Base-by-base conservation (phyloP, 2,797 vertebrate genomes). In the Falco biarmicus region DNA sequence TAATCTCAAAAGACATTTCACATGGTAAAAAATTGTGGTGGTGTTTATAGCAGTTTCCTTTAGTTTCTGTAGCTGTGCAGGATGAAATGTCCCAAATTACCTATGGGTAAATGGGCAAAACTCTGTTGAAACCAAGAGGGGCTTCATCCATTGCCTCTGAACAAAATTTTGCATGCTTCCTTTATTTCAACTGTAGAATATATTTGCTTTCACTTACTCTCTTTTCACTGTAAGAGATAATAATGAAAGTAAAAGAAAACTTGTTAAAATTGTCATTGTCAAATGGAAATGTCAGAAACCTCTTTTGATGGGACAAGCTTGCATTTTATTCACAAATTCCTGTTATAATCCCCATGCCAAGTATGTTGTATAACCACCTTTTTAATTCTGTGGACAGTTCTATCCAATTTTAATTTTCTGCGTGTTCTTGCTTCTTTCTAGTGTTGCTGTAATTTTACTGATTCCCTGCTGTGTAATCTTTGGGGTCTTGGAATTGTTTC, bases 371-470 rank as follows among this genome's bases (percentile, higher is more conserved):
- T 48, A 74, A 65, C 54, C 14, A 61, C 13, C 2, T 3, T 59
- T 90, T 82, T 66, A 71, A 68, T 82, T 90, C 68, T 56, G 37
- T 61, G 25, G 7, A 41, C 12, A 74, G n/a, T 78, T 59, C 45
- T 45, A 17, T 47, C 50, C 6, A 32, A 28, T 71, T 79, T 71
- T 83, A 60, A 71, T 45, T 48, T 16, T 71, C 25, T 54, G 18
- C 43, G 87, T 80, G 20, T 34, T 91, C 57, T 89, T 81, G 25
- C 21, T 75, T 78, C 48, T 82, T 87, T 74, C 39, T 45, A 54
- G 34, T 37, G 24, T 82, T 92, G n/a, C 43, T 87, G 37, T 85
- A 84, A 88, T 95, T 92, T 79, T 79, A 76, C 68, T 71, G 45
- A 71, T 78, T 82, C 41, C 79, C 50, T 59, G 45, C 34, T 85